Evolutionary conservation across 2,113 vertebrate genomes (phyloP).

Genomic region (Pteronura brasiliensis): DNA sequence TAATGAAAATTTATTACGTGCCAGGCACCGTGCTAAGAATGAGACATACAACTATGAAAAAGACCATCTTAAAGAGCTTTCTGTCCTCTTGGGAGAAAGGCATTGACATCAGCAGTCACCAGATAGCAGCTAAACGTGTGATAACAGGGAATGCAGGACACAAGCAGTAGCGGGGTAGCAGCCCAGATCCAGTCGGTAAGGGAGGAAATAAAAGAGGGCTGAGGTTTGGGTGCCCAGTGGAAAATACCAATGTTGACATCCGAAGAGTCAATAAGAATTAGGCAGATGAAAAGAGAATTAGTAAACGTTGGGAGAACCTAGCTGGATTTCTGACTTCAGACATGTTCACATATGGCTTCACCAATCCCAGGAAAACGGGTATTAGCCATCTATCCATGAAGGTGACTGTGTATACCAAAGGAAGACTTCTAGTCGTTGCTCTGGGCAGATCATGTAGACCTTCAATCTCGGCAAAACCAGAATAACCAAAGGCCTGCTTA

Average conservation of each 20-base stretch:
- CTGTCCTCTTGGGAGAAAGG: neutral
- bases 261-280: neutral
- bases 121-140: neutral
- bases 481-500: neutral
- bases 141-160: fast-evolving
- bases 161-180: too few species aligned
- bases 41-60: neutral
- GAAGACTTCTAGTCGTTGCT: neutral
- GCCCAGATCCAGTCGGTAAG: neutral
- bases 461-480: neutral
- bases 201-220: neutral
- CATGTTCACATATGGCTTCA: neutral
- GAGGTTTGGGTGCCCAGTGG: neutral
- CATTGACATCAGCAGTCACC: neutral
- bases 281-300: neutral
- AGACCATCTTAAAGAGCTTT: neutral
- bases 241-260: neutral
- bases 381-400: neutral
- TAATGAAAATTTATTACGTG: neutral
- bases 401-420: neutral
- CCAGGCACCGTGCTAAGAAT: neutral
- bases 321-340: neutral
- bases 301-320: neutral
- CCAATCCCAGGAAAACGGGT: neutral
- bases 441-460: neutral